Base-by-base conservation (phyloP, 2,113 vertebrate species). In the Oncorhynchus nerka region DNA sequence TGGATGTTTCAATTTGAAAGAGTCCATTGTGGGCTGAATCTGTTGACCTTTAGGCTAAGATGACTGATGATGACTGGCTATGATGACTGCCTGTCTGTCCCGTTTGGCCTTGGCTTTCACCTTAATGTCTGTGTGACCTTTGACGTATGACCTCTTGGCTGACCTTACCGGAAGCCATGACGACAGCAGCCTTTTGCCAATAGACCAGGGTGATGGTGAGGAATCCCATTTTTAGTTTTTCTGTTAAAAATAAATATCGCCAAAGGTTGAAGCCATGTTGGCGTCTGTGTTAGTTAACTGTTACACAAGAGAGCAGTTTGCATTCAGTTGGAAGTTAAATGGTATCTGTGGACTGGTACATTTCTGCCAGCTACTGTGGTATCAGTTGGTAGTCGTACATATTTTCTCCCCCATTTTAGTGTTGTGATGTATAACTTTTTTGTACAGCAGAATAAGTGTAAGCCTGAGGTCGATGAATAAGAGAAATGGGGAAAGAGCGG, bases 1-100 rank as follows among this genome's bases (percentile, higher is more conserved):
- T 97, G 95, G 95, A 97, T 97, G 95, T 97, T 96, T 97, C 95
- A 96, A 97, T 97, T 97, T 97, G 94, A 96, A 97, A 97, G 96
- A 96, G 95, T 97, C 96, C 95, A 95, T 94, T 97, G 96, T 80
- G 96, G 96, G 95, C 95, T 96, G 95, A 95, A 94, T 95, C 94
- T 95, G 94, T 95, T 94, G 96, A 95, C 96, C 96, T 93, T 97
- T 95, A 96, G 95, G 96, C 95, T 77, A 77, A 81, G 79, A 45
- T 45, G 39, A 11, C 39, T 45, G 34, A 39, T 39, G 34, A 39
- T 39, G 34, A 39, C 34, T 39, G 39, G 39, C 39, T 45, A 45
- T 11, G 9, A 97, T 97, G 96, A 97, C 95, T 96, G 96, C 95
- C 96, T 96, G 95, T 96, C 95, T 96, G 95, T 96, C 95, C 95